phyloP scores from a whole-genome alignment of 2,888 invertebrate genomes.

The Coenonympha arcania region DNA sequence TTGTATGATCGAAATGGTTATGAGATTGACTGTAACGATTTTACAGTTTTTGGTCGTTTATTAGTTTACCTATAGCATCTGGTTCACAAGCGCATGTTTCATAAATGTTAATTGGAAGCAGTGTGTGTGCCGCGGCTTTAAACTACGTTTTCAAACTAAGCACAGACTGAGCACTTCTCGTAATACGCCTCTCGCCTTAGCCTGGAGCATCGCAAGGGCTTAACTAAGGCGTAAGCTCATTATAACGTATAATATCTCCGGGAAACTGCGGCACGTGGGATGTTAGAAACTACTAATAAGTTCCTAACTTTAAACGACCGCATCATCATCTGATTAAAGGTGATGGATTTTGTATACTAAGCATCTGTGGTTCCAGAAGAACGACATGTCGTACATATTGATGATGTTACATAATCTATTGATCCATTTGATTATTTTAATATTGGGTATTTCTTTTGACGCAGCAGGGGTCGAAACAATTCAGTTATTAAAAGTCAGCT shows the following conservation, averaged over 20 bases:
- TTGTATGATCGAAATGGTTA: no score
- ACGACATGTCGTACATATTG: no score
- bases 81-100: constrained; percentile 2
- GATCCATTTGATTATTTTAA: no score
- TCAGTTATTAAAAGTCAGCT: no score
- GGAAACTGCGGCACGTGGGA: background rate
- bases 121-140: constrained; percentile 11
- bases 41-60: no score
- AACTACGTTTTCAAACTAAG: constrained; percentile 21
- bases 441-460: no score
- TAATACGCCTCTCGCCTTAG: constrained; percentile 19
- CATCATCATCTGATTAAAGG: no score
- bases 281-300: background rate
- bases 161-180: constrained; percentile 21
- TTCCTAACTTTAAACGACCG: background rate
- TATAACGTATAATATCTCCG: constrained; percentile 17
- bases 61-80: constrained; percentile 7
- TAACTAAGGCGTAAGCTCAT: constrained; percentile 12
- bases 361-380: no score
- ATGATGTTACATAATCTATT: no score
- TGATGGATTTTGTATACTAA: no score
- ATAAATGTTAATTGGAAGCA: constrained; percentile 19
- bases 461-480: no score
- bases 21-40: no score
- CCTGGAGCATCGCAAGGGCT: constrained; percentile 16